These are phyloP conservation scores for Leptodirus hochenwartii DNA, from an alignment of 2,888 invertebrate species.

Conservation along the genomic window DNA sequence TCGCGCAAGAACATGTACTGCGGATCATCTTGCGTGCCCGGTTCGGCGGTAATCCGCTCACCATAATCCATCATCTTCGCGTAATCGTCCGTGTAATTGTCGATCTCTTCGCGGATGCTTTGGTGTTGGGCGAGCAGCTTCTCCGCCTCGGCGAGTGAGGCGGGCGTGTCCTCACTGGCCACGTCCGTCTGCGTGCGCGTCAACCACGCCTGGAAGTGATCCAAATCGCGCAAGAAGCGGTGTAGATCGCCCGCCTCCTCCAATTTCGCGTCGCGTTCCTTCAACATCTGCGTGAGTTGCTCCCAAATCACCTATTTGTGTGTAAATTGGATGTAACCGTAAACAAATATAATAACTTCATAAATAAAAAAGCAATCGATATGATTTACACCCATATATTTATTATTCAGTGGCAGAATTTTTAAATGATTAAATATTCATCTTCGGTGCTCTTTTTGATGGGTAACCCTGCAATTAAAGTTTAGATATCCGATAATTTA, in stretches of 20 bases:
- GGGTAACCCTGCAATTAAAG: too few species aligned
- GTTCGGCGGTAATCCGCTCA: slow-evolving; percentile 78
- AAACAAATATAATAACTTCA: too few species aligned
- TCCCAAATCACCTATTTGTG: slow-evolving; percentile 52
- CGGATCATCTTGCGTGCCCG: slow-evolving; percentile 82
- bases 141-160: slow-evolving; percentile 89
- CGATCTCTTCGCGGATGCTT: slow-evolving; percentile 96
- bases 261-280: slow-evolving; percentile 93
- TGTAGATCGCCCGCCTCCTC: slow-evolving; percentile 99
- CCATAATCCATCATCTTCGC: slow-evolving; percentile 99
- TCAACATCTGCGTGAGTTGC: slow-evolving; percentile 83
- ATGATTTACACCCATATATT: too few species aligned
- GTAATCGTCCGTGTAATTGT: slow-evolving; percentile 96
- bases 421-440: too few species aligned
- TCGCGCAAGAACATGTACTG: slow-evolving; percentile 99
- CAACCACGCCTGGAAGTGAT: slow-evolving; percentile 99
- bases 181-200: slow-evolving; percentile 99
- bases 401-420: too few species aligned
- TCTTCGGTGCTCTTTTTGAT: too few species aligned
- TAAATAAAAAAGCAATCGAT: too few species aligned
- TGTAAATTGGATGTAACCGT: too few species aligned
- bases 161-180: slow-evolving; percentile 90
- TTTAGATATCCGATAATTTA: too few species aligned
- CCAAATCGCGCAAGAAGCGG: slow-evolving; percentile 92
- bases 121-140: slow-evolving; percentile 93